Evolutionary conservation across 2,888 invertebrate genomes (phyloP).

Genomic region (Philopedon plagiatum): DNA sequence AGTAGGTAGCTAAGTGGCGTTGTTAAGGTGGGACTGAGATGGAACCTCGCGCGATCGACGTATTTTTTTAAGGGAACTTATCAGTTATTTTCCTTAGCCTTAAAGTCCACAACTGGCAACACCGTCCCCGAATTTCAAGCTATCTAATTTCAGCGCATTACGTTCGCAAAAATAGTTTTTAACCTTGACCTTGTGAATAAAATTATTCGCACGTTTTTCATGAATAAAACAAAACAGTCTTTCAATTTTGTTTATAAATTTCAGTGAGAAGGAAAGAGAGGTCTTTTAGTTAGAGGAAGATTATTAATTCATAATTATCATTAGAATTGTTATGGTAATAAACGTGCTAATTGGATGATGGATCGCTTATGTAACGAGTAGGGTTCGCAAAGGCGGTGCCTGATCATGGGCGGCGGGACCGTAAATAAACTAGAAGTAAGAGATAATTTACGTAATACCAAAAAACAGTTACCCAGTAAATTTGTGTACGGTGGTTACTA

Average conservation of each 20-base stretch:
- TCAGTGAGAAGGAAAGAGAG: not conserved
- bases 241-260: not conserved
- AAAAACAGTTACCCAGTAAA: too few relatives aligned
- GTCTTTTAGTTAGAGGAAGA: not conserved
- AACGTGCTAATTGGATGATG: not conserved
- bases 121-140: not conserved
- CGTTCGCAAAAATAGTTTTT: constrained; percentile 4
- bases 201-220: constrained; percentile 5
- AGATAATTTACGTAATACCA: too few relatives aligned
- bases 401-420: too few relatives aligned
- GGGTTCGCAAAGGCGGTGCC: too few relatives aligned
- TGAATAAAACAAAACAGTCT: constrained; percentile 14
- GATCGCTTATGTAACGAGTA: not conserved
- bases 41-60: too few relatives aligned
- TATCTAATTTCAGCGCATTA: constrained; percentile 1
- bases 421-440: too few relatives aligned
- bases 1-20: too few relatives aligned
- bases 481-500: too few relatives aligned
- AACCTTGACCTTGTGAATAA: constrained; percentile 30
- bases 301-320: not conserved
- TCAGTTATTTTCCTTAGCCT: too few relatives aligned
- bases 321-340: constrained; percentile 1
- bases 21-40: too few relatives aligned
- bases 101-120: constrained; percentile 4
- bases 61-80: too few relatives aligned